phyloP scores from a whole-genome alignment of 2,888 invertebrate genomes.

The Dyspetes luteomarginatus region DNA sequence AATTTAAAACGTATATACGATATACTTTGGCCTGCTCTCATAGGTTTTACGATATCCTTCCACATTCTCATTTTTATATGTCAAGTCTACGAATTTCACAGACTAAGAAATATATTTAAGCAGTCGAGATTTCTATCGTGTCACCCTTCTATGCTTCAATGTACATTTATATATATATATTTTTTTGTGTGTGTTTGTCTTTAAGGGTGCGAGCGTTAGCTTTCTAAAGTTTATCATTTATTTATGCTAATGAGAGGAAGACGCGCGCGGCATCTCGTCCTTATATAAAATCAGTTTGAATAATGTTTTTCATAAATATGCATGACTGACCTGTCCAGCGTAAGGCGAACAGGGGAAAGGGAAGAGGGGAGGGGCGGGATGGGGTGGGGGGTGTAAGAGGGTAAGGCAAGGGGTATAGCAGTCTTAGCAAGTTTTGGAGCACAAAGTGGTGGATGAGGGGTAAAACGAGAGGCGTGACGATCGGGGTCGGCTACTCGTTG shows the following conservation, averaged over 20 bases:
- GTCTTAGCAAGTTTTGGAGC: constrained; percentile 31
- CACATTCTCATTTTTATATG: background rate
- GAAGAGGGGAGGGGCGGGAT: too few relatives aligned
- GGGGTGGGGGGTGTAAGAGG: too few relatives aligned
- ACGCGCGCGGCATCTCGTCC: constrained; percentile 75
- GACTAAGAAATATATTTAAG: constrained; percentile 28
- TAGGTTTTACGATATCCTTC: background rate
- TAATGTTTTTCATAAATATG: constrained; percentile 82
- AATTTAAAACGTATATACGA: background rate
- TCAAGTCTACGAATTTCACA: constrained; percentile 33
- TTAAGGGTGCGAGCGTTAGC: constrained; percentile 44
- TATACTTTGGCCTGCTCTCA: constrained; percentile 32
- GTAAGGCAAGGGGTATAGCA: constrained; percentile 45
- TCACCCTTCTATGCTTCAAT: background rate
- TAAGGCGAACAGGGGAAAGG: too few relatives aligned
- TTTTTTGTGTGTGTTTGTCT: background rate
- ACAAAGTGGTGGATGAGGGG: constrained; percentile 44
- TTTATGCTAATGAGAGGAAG: constrained; percentile 77
- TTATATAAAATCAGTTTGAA: constrained; percentile 81
- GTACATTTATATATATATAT: background rate
- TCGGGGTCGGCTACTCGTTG: constrained; percentile 75
- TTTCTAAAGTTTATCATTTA: constrained; percentile 77
- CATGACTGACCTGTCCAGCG: constrained; percentile 71
- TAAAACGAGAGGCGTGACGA: constrained; percentile 77
- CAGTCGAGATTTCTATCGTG: constrained; percentile 48